Evolutionary conservation across 2,797 vertebrate genomes (phyloP), one percentile per base, ranked within the genome.

Genomic region (Delichon dasypus): DNA sequence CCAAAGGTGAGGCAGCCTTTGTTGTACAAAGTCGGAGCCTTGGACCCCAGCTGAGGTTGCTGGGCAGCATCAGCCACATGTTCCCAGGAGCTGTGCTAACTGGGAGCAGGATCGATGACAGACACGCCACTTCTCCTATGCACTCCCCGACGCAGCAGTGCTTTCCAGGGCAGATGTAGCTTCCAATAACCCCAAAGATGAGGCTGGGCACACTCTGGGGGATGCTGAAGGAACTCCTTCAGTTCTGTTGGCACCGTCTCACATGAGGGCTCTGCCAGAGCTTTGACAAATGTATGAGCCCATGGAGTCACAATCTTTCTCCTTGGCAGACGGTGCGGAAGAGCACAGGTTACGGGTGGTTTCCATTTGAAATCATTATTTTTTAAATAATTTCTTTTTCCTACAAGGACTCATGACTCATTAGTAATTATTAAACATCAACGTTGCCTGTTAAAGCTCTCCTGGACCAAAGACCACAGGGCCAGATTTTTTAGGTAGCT

Each of bases 41-140:
- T 64, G 36, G 15, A 70, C 15, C 36, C 36, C 3, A 5, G 6
- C 27, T 16, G 47, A 44, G 38, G 17, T 36, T 5, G 5, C 72
- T 9, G 40, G 47, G 36, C 40, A 88, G 40, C 2, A 0, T 5
- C 29, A 20, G 36, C 36, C n/a, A 30, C 36, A 32, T 51, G 36
- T 51, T 68, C 48, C 54, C 67, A 70, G 77, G 12, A 82, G 74
- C 32, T 45, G 13, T 7, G 7, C 32, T 27, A 40, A n/a, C 15
- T 7, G 30, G 36, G 13, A 65, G 20, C 2, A 2, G 62, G 23
- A 20, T 32, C 6, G 2, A 3, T 13, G 13, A 36, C 2, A 1
- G 18, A 19, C 38, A 27, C 6, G 1, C 3, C 0, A 0, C 47
- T 57, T n/a, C 27, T 51, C 27, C 26, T 17, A 0, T 32, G 17